Conservation (phyloP, 2,888 invertebrate genomes). For the Amphipoea oculea region DNA sequence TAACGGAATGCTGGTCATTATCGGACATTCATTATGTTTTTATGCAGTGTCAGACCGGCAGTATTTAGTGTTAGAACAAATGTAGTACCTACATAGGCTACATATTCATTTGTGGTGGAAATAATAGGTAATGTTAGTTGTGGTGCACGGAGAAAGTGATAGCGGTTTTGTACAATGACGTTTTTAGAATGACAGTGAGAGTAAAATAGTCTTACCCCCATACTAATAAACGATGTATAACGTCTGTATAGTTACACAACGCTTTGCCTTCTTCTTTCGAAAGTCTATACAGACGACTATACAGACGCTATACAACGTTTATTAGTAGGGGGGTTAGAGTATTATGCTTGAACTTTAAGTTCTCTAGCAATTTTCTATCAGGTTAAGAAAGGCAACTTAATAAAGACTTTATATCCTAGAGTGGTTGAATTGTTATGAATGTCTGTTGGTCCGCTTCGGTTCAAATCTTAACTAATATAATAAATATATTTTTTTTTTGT, state of each 20-base stretch:
- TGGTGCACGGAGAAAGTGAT: constrained; percentile 1
- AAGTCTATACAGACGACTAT: too few relatives aligned
- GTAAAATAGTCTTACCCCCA: not conserved
- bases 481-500: too few relatives aligned
- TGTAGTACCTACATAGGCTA: constrained; percentile 19
- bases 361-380: too few relatives aligned
- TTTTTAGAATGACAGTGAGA: not conserved
- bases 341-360: too few relatives aligned
- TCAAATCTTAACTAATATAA: too few relatives aligned
- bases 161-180: not conserved
- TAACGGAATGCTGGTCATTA: constrained; percentile 50
- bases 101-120: constrained; percentile 45
- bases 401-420: not conserved
- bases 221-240: too few relatives aligned
- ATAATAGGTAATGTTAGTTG: not conserved
- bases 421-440: not conserved
- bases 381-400: not conserved
- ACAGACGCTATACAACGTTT: too few relatives aligned
- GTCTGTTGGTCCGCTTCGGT: not conserved
- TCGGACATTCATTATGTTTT: constrained; percentile 57
- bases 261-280: too few relatives aligned
- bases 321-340: too few relatives aligned
- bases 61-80: constrained; percentile 63
- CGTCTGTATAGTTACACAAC: too few relatives aligned
- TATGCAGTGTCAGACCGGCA: constrained; percentile 51